These are phyloP conservation scores for Chrysemys picta DNA, from an alignment of 2,113 vertebrate species.

Conservation along the genomic window DNA sequence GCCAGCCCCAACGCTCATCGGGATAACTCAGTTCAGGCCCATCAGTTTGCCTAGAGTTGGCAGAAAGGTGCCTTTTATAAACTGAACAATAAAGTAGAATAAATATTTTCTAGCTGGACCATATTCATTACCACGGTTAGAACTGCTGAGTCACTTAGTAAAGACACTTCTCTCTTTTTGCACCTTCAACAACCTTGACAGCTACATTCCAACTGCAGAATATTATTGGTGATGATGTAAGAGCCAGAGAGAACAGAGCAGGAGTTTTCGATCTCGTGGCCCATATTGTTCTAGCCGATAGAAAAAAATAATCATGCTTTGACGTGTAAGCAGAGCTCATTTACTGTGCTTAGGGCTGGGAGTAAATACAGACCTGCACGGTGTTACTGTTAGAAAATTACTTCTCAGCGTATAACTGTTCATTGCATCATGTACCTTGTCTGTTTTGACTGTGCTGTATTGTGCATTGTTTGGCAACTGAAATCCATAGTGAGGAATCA, in stretches of 20 bases:
- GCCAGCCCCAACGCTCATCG: background rate
- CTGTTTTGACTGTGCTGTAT: background rate
- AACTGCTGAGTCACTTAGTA: background rate
- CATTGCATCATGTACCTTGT: background rate
- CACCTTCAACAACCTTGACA: background rate
- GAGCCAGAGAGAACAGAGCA: background rate
- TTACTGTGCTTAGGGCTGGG: background rate
- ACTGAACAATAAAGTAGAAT: background rate
- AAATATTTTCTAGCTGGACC: background rate
- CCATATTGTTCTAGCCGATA: background rate
- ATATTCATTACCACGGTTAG: background rate
- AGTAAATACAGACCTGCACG: background rate
- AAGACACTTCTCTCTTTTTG: background rate
- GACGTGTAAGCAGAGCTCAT: accelerated
- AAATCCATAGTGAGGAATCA: background rate
- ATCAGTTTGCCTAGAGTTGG: background rate
- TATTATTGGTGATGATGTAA: background rate
- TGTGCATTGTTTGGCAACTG: background rate
- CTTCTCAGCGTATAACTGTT: background rate
- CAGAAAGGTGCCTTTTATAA: background rate
- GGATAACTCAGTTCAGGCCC: too few relatives aligned
- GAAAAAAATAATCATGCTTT: accelerated
- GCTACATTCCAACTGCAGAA: accelerated
- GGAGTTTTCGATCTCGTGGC: background rate
- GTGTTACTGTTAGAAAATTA: background rate